Evolutionary conservation across 1,140 invertebrate genomes (phyloP).

Genomic region (Gyrodactylus salaris): DNA sequence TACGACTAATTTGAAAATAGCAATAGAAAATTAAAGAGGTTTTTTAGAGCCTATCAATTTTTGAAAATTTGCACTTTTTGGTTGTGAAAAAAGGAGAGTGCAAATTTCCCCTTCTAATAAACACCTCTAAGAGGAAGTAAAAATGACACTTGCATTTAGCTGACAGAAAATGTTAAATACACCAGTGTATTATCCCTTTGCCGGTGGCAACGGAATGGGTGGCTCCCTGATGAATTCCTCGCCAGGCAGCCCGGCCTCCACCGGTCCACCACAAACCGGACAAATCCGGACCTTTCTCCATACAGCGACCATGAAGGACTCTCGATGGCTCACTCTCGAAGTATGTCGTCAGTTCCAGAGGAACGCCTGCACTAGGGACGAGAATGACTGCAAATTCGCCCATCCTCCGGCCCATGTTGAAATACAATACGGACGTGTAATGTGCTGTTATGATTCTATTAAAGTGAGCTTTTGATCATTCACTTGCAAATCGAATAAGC

Average conservation of each 20-base stretch:
- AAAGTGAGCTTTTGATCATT: slow-evolving; percentile 67
- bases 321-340: slow-evolving; percentile 92
- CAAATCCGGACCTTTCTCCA: background rate
- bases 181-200: background rate
- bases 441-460: slow-evolving; percentile 98
- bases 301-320: slow-evolving; percentile 38
- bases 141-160: no score
- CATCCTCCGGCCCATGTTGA: slow-evolving; percentile 79
- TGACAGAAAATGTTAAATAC: background rate
- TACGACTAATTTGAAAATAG: no score
- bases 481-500: no score
- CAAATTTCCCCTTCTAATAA: no score
- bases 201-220: background rate
- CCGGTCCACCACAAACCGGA: background rate
- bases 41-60: no score
- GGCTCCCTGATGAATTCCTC: background rate
- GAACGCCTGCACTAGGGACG: slow-evolving; percentile 87
- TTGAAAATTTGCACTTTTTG: no score
- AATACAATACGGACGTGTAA: slow-evolving; percentile 76
- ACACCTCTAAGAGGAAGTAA: no score
- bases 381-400: slow-evolving; percentile 97
- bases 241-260: background rate
- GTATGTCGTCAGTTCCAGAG: slow-evolving; percentile 96
- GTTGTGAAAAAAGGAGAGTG: no score
- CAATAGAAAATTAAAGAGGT: no score